Evolutionary conservation across 2,888 invertebrate genomes (phyloP), one percentile per base, ranked within the genome.

Genomic region (Sphaerophoria taeniata): DNA sequence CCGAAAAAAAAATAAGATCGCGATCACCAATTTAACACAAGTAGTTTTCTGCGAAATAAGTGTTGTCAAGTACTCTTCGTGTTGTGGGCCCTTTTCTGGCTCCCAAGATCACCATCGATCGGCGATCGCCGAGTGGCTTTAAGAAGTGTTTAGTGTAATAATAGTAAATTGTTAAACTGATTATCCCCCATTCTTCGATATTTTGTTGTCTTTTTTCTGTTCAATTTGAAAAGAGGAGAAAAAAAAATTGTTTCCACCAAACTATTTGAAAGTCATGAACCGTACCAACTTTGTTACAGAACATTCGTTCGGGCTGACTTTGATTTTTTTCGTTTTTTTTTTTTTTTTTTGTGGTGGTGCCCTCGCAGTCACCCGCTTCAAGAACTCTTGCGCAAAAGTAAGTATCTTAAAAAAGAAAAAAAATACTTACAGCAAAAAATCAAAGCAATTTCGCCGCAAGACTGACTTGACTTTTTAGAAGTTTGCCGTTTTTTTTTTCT

Each of bases 121-220:
- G 24, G 24, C 2, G 24, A 24, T 24, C 24, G 24, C 24, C 24
- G 31, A 72, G 69, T 74, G 69, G 65, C 67, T 74, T 67, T 67
- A 63, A 72, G 67, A 56, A 45, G 63, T 55, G 77, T 61, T 86
- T 74, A 78, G 91, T 91, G 90, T 90, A 91, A 91, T 91, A 91
- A 90, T 90, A 91, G 90, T 91, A 91, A 91, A 91, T 91, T 91
- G 91, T 91, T 91, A 24, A 24, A 90, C 90, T 91, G 91, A 91
- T 91, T 91, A 91, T 91, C 91, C 91, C 90, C 90, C 90, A 89
- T 60, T 56, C 49, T 43, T 43, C n/a, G 12, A 56, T 55, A 43
- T 72, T 73, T 65, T 72, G 51, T 63, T 55, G 39, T 16, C 11
- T 45, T 0, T 34, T 14, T 5, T 34, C 2, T 34, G 9, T 43